A percentile compares a stretch with the other conserved stretches of the same genome.
Evolutionary conservation across 2,888 invertebrate species (phyloP).

Genomic region (Cheilosia vernalis): DNA sequence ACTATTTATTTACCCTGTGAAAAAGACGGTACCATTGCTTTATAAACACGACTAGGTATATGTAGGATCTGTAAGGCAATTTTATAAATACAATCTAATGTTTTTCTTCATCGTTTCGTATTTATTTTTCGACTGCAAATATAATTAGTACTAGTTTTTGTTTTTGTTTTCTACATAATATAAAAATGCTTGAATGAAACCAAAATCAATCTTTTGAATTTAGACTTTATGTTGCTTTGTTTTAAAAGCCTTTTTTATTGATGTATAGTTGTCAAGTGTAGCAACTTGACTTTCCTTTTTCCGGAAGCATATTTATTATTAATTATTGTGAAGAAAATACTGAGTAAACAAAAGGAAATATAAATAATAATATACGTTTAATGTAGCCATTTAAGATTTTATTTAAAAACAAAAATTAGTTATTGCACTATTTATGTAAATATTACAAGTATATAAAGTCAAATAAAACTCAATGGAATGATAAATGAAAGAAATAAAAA

Average conservation of each 20-base stretch:
- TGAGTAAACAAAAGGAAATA: slow-evolving; percentile 34
- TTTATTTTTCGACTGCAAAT: slow-evolving; percentile 53
- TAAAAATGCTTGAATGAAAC: slow-evolving; percentile 41
- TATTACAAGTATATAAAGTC: slow-evolving; percentile 73
- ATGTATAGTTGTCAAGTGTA: slow-evolving; percentile 50
- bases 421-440: slow-evolving; percentile 75
- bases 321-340: slow-evolving; percentile 44
- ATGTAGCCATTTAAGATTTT: slow-evolving; percentile 71
- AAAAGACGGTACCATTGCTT: slow-evolving; percentile 68
- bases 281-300: slow-evolving; percentile 49
- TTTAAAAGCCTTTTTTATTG: slow-evolving; percentile 67
- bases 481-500: slow-evolving; percentile 67
- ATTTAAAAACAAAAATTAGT: slow-evolving; percentile 65
- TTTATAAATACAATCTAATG: slow-evolving; percentile 31
- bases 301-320: slow-evolving; percentile 67
- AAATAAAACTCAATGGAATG: slow-evolving; percentile 73
- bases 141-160: slow-evolving; percentile 41
- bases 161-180: slow-evolving; percentile 24
- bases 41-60: slow-evolving; percentile 33
- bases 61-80: slow-evolving; percentile 34
- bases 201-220: slow-evolving; percentile 61
- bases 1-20: slow-evolving; percentile 27
- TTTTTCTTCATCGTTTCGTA: slow-evolving; percentile 45
- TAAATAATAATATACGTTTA: slow-evolving; percentile 70
- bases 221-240: slow-evolving; percentile 67